Percentiles rank a stretch among this genome's conserved stretches.
phyloP scores from a whole-genome alignment of 2,797 vertebrate species.

The Phyllotis vaccarum region DNA sequence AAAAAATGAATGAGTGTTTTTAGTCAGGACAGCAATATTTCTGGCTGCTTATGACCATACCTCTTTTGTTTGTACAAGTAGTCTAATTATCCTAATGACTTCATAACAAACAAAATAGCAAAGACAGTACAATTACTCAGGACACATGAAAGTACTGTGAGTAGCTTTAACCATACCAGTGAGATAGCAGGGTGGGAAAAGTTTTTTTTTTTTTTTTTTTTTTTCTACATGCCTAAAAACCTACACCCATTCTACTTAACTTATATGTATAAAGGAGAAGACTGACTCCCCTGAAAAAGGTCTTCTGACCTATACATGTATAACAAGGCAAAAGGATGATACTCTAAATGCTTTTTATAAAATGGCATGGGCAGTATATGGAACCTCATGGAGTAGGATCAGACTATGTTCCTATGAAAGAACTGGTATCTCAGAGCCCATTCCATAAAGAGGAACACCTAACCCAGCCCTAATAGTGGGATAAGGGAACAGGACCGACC shows the following conservation, averaged over 20 bases:
- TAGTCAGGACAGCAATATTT: background rate
- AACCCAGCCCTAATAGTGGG: no score
- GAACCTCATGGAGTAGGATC: no score
- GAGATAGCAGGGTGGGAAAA: background rate
- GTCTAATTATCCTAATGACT: background rate
- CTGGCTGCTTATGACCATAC: background rate
- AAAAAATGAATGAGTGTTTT: background rate
- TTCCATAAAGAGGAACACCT: no score
- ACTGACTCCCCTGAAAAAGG: background rate
- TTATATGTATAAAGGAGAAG: background rate
- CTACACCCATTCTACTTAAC: fast-evolving
- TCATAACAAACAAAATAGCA: background rate
- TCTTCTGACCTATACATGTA: background rate
- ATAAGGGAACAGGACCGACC: no score
- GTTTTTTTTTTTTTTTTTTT: no score
- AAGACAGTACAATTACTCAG: background rate
- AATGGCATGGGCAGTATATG: no score
- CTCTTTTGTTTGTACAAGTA: background rate
- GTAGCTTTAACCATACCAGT: background rate
- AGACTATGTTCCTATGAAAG: no score
- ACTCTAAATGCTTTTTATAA: background rate
- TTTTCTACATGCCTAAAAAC: background rate
- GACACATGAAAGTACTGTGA: background rate
- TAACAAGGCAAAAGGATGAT: background rate
- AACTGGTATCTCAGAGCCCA: no score